A percentile compares a stretch with the other conserved stretches of the same genome.
Evolutionary conservation across 2,888 invertebrate species (phyloP).

Genomic region (Nephrocerus scutellatus): DNA sequence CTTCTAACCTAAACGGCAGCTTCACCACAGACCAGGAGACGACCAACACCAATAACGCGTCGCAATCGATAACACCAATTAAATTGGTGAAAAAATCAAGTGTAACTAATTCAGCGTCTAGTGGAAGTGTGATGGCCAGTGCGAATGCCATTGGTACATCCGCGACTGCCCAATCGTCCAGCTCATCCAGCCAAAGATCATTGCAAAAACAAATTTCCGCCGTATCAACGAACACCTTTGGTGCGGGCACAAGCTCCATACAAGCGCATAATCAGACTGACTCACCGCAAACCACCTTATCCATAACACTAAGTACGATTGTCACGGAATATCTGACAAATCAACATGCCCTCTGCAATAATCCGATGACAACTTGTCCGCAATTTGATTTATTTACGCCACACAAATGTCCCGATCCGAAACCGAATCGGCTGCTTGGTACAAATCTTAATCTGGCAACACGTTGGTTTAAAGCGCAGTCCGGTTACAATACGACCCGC

Average conservation of each 20-base stretch:
- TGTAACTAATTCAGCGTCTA: not conserved
- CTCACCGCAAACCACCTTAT: conserved; percentile 24
- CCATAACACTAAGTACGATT: conserved; percentile 77
- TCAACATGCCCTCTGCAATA: conserved; percentile 96
- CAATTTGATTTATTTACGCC: conserved; percentile 93
- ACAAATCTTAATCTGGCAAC: conserved; percentile 65
- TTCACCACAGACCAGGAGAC: conserved; percentile 17
- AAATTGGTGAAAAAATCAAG: conserved; percentile 35
- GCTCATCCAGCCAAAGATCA: conserved; percentile 29
- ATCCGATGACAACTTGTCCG: conserved; percentile 96
- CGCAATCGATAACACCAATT: conserved; percentile 31
- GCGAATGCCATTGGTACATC: conserved; percentile 5
- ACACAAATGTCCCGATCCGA: conserved; percentile 91
- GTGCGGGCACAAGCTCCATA: conserved; percentile 5
- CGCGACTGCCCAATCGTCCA: not conserved
- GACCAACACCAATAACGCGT: conserved; percentile 4
- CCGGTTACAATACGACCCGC: conserved; percentile 55
- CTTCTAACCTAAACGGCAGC: conserved; percentile 20
- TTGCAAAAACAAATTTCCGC: conserved; percentile 52
- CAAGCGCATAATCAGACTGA: conserved; percentile 21
- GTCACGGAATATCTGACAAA: conserved; percentile 94
- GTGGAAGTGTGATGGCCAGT: conserved; percentile 6
- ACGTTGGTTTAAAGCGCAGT: conserved; percentile 53
- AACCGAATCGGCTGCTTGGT: conserved; percentile 48
- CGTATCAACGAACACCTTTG: no score